Percentiles rank a stretch among this genome's conserved stretches.
phyloP scores from a whole-genome alignment of 2,797 vertebrate genomes.

The Balearica regulorum region DNA sequence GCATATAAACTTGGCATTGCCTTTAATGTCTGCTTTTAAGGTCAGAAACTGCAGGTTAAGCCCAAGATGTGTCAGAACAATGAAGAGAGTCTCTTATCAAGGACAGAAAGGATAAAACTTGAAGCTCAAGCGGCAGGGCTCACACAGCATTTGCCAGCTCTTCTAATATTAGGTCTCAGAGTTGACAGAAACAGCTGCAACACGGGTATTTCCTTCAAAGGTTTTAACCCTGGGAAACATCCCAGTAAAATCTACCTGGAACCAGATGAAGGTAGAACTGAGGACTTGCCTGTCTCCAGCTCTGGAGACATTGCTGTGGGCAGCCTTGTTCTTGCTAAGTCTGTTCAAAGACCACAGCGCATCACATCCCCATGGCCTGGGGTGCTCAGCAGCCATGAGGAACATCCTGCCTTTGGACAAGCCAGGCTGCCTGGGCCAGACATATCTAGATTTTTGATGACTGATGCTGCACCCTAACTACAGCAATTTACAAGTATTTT shows the following conservation, averaged over 20 bases:
- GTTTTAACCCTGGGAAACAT: not conserved
- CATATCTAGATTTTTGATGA: not conserved
- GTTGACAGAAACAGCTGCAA: not conserved
- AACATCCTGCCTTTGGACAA: not conserved
- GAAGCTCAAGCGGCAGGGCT: not conserved
- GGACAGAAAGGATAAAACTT: not conserved
- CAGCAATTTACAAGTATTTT: not conserved
- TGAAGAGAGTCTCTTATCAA: not conserved
- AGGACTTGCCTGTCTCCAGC: not conserved
- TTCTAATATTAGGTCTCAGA: not conserved
- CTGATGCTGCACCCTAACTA: not conserved
- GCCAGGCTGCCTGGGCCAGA: not conserved
- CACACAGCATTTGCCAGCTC: not conserved
- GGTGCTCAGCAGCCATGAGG: not conserved
- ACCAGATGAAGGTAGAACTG: not conserved
- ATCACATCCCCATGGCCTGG: no score
- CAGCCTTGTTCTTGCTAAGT: not conserved
- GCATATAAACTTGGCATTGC: not conserved
- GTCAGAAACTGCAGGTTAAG: not conserved
- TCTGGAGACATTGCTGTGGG: not conserved
- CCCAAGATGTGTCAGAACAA: not conserved
- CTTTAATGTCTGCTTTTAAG: not conserved
- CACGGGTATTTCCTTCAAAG: not conserved
- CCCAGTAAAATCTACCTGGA: not conserved
- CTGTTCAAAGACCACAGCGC: not conserved